A percentile compares a stretch with the other conserved stretches of the same genome.
phyloP scores from a whole-genome alignment of 2,113 vertebrate species.

The Onychorhynchus coronatus region DNA sequence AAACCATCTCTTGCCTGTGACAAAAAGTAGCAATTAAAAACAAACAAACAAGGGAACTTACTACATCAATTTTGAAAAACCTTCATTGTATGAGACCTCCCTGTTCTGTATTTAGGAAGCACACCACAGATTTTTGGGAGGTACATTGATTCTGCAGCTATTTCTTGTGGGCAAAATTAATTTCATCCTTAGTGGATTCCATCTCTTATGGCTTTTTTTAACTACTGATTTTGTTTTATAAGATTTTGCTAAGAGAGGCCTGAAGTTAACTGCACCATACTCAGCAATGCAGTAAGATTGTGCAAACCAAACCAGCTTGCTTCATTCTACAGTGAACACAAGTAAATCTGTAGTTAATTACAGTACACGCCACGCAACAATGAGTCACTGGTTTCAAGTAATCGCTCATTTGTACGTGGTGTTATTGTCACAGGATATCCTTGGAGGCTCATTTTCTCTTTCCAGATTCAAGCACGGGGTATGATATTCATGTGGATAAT shows the following conservation, averaged over 20 bases:
- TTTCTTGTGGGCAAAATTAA: conserved; percentile 12
- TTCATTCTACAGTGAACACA: not conserved
- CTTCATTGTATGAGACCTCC: not conserved
- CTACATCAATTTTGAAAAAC: not conserved
- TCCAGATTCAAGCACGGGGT: not conserved
- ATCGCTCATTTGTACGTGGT: not conserved
- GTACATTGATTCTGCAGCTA: not conserved
- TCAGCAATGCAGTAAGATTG: not conserved
- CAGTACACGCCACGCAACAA: not conserved
- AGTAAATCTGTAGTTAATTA: conserved; percentile 35
- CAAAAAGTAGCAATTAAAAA: not conserved
- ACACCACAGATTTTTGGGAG: not conserved
- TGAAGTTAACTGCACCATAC: not conserved
- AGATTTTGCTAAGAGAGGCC: not conserved
- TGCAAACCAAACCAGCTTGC: conserved; percentile 24
- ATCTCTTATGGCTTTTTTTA: not conserved
- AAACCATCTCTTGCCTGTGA: conserved; percentile 13
- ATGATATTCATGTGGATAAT: not conserved
- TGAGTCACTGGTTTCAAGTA: conserved; percentile 11
- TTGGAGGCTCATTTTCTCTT: not conserved
- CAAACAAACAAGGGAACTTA: not conserved
- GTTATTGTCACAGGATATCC: not conserved
- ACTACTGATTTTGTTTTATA: not conserved
- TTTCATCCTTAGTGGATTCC: conserved; percentile 31
- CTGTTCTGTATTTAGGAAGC: conserved; percentile 26